These are phyloP conservation scores for Tetramorium bicarinatum DNA, from an alignment of 2,888 invertebrate species.

Conservation along the genomic window DNA sequence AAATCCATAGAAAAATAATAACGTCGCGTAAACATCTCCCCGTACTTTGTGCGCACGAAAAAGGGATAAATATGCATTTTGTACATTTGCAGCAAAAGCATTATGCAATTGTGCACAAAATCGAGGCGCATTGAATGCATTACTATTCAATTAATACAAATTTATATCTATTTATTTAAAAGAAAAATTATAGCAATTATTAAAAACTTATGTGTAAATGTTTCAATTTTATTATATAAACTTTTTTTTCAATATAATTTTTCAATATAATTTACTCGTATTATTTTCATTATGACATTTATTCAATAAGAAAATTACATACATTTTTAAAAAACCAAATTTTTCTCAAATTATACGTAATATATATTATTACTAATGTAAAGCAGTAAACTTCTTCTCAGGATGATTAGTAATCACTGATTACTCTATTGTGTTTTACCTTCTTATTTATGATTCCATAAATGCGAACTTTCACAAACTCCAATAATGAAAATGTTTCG, in stretches of 20 bases:
- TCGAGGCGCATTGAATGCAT: too few relatives aligned
- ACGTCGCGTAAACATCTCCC: conserved; percentile 40
- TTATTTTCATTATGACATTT: neutral
- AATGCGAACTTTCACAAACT: neutral
- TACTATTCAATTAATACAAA: conserved; percentile 12
- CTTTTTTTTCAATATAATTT: neutral
- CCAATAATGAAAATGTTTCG: neutral
- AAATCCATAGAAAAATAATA: conserved; percentile 63
- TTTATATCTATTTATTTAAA: neutral
- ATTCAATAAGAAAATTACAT: conserved; percentile 4
- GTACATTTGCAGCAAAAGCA: conserved; percentile 1
- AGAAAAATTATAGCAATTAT: neutral
- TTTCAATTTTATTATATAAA: too few relatives aligned
- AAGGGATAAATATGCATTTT: neutral
- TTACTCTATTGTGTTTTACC: neutral
- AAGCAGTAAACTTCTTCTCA: neutral
- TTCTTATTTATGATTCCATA: neutral
- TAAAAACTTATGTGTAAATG: neutral
- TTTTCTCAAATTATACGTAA: neutral
- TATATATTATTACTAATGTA: neutral
- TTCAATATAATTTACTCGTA: neutral
- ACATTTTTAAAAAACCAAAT: neutral
- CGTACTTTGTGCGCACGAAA: neutral
- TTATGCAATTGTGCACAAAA: neutral
- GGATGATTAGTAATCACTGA: neutral